Evolutionary conservation across 1,140 invertebrate species (phyloP), one percentile per base, ranked within the genome.

Genomic region (Pseudomyrmex dendroicus): DNA sequence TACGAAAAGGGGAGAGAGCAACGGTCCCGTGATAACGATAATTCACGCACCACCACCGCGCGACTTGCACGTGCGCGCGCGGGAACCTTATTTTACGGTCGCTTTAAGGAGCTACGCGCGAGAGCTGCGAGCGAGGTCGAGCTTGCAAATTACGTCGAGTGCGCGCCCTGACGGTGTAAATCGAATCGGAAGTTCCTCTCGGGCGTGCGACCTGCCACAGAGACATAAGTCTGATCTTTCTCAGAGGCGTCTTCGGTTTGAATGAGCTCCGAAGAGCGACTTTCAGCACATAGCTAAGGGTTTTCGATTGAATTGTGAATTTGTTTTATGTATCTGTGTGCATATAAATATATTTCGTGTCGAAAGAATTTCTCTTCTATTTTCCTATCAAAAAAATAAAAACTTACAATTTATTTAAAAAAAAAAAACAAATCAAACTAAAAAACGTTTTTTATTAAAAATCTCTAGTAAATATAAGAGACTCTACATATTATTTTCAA

Each of bases 81-180:
- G 70, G 17, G 20, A 54, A 57, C 62, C 57, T 83, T 72, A 68
- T 83, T 85, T 85, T 83, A 83, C 64, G 64, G 54, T 62, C 82
- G 72, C 70, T 85, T 61, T 85, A 84, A 82, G 78, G 56, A 73
- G 61, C 64, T 22, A 35, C 63, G 15, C 63, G 15, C 54, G 46
- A 73, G 20, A 13, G 50, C 35, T 7, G 35, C 35, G 35, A 35
- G 22, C 54, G 62, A n/a, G 54, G 64, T 57, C 20, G 74, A 17
- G 63, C 44, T 82, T 83, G 82, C 70, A 83, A 83, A 83, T 85
- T 85, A 73, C 57, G 44, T 73, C 46, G 70, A 83, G 68, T 73
- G 78, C 68, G 22, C 68, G 61, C 13, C 44, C 10, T 46, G 57
- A 70, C 25, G 76, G 66, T 82, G 76, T 73, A 82, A 84, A 84